Evolutionary conservation across 2,113 vertebrate species (phyloP).

Genomic region (Halichoeres trimaculatus): DNA sequence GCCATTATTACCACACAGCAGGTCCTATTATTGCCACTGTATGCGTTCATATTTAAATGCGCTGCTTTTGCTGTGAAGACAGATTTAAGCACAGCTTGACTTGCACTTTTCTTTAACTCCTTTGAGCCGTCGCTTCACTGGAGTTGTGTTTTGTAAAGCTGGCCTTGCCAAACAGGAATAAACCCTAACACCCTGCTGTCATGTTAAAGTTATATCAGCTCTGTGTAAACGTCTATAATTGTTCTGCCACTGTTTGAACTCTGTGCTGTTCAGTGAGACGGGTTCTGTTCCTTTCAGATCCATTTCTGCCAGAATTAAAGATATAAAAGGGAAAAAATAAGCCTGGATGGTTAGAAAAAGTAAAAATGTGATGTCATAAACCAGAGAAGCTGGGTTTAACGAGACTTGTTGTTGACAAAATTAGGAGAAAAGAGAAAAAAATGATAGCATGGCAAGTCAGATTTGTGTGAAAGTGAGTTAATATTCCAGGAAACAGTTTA

Average conservation of each 20-base stretch:
- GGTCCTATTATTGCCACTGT: slow-evolving; percentile 20
- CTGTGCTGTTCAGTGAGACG: not conserved
- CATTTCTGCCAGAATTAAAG: no score
- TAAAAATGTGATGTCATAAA: no score
- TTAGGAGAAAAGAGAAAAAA: no score
- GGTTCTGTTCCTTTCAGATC: no score
- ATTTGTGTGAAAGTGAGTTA: no score
- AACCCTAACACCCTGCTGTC: slow-evolving; percentile 44
- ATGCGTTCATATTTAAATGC: slow-evolving; percentile 21
- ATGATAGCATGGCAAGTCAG: no score
- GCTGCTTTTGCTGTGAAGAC: slow-evolving; percentile 1
- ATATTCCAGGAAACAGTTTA: no score
- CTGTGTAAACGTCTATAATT: not conserved
- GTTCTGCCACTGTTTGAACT: not conserved
- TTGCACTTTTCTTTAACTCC: slow-evolving; percentile 32
- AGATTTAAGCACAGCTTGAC: slow-evolving; percentile 1
- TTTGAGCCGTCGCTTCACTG: slow-evolving; percentile 4
- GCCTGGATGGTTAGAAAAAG: no score
- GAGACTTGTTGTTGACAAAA: no score
- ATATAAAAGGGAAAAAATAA: no score
- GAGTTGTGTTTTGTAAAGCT: slow-evolving; percentile 11
- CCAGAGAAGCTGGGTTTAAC: no score
- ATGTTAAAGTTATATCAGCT: not conserved
- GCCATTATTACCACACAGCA: not conserved
- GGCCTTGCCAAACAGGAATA: slow-evolving; percentile 49